phyloP scores from a whole-genome alignment of 2,797 vertebrate species.

The Gobio occitaniae region DNA sequence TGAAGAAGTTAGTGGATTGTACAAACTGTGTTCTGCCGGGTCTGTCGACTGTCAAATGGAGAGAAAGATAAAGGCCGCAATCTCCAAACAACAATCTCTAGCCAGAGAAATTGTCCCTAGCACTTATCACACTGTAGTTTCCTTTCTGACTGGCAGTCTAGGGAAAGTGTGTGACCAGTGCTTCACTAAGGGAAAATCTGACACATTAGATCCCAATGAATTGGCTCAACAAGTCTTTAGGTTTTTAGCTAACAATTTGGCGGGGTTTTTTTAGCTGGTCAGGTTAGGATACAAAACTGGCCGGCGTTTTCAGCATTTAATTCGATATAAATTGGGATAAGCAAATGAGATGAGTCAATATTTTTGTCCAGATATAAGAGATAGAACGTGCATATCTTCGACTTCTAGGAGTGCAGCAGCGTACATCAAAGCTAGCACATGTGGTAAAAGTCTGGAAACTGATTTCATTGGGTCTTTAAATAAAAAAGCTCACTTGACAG shows the following conservation, averaged over 20 bases:
- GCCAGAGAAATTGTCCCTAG: constrained; percentile 47
- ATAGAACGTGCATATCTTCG: not conserved
- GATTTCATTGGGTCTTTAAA: constrained; percentile 1
- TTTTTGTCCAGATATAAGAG: not conserved
- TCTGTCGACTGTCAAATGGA: constrained; percentile 62
- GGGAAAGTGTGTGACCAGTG: not conserved
- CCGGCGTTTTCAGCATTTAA: not conserved
- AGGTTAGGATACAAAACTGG: not conserved
- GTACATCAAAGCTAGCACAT: not conserved
- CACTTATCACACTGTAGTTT: constrained; percentile 48
- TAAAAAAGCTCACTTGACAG: not conserved
- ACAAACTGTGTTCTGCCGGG: constrained; percentile 21
- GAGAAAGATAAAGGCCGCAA: constrained; percentile 63
- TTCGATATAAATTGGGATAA: not conserved
- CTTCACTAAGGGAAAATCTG: not conserved
- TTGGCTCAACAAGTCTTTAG: not conserved
- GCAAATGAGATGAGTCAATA: not conserved
- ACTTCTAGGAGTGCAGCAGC: not conserved
- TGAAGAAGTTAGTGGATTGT: constrained; percentile 32
- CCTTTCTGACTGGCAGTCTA: constrained; percentile 18
- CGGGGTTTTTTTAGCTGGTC: not conserved
- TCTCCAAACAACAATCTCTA: constrained; percentile 52
- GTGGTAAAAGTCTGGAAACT: not conserved
- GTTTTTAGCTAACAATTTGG: too few relatives aligned
- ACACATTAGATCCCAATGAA: not conserved